Conservation (phyloP, 2,888 invertebrate genomes). For the Liopterus haemorrhoidalis region DNA sequence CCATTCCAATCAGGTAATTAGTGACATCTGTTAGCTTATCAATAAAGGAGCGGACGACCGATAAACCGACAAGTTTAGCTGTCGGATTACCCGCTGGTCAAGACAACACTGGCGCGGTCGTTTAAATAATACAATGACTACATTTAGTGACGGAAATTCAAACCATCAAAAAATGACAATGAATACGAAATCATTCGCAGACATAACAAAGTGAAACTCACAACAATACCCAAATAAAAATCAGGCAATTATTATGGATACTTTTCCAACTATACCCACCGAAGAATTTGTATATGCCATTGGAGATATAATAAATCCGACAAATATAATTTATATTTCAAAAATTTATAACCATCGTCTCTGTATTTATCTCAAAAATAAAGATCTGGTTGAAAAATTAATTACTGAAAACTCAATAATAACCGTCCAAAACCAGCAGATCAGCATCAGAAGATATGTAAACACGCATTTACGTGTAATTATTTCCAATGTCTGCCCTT, state of each 20-base stretch:
- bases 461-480: constrained; percentile 8
- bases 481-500: constrained; percentile 6
- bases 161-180: too few relatives aligned
- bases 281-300: constrained; percentile 19
- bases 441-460: background rate
- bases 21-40: too few relatives aligned
- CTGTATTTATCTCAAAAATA: constrained; percentile 20
- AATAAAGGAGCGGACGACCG: too few relatives aligned
- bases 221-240: constrained; percentile 23
- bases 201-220: too few relatives aligned
- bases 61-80: too few relatives aligned
- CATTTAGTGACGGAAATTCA: too few relatives aligned
- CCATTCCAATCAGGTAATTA: too few relatives aligned
- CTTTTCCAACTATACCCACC: constrained; percentile 13
- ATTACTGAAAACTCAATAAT: constrained; percentile 13
- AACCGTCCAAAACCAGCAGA: constrained; percentile 6
- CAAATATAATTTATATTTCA: constrained; percentile 19
- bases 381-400: constrained; percentile 15
- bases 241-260: constrained; percentile 21
- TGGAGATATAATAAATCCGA: constrained; percentile 14
- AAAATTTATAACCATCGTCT: constrained; percentile 23
- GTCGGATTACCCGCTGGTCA: too few relatives aligned
- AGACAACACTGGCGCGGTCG: too few relatives aligned
- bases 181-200: too few relatives aligned
- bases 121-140: too few relatives aligned